Percentiles rank a stretch among this genome's conserved stretches.
Conservation (phyloP, 2,888 invertebrate genomes). For the Aphrophora alni region DNA sequence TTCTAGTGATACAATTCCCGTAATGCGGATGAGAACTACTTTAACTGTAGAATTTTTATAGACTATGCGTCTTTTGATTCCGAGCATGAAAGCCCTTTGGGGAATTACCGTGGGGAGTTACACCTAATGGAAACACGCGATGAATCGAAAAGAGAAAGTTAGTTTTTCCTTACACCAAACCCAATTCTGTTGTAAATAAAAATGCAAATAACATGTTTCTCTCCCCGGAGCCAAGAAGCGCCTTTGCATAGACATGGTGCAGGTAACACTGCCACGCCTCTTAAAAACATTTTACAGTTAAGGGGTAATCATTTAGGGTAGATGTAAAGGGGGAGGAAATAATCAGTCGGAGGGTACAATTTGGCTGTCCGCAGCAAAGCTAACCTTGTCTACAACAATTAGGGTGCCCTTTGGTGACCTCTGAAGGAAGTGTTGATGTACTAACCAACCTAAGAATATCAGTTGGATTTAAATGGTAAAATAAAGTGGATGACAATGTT, state of each 20-base stretch:
- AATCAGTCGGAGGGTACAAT: conserved; percentile 6
- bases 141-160: not conserved
- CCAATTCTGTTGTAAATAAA: not conserved
- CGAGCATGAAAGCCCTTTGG: not conserved
- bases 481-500: no score
- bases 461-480: no score
- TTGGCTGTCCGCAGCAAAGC: not conserved
- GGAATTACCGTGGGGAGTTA: not conserved
- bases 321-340: conserved; percentile 2
- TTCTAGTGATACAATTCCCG: no score
- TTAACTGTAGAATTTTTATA: not conserved
- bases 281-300: not conserved
- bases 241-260: not conserved
- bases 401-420: conserved; percentile 6
- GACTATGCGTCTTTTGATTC: not conserved
- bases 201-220: not conserved
- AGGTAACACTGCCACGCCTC: not conserved
- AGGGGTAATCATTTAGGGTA: conserved; percentile 2
- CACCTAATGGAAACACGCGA: not conserved
- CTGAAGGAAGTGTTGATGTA: not conserved
- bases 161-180: not conserved
- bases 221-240: not conserved
- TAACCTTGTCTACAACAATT: conserved; percentile 9
- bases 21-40: no score
- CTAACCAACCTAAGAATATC: not conserved